These are phyloP conservation scores for Alaudala cheleensis DNA, from an alignment of 2,113 vertebrate species.

Conservation along the genomic window DNA sequence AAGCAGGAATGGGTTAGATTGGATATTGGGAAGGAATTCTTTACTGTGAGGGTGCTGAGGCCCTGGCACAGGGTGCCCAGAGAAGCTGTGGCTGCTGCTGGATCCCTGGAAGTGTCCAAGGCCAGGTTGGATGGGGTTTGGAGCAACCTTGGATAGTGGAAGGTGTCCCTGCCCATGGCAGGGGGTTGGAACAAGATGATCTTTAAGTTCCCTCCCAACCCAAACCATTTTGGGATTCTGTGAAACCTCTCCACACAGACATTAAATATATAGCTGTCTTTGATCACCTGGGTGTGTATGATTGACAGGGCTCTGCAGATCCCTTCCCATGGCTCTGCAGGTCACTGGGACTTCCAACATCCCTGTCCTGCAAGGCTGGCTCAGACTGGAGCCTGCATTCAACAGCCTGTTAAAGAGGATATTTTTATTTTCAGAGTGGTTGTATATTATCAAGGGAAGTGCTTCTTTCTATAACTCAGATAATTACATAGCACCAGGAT, in stretches of 20 bases:
- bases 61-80: background rate
- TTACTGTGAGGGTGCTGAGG: fast-evolving
- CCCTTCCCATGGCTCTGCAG: background rate
- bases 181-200: fast-evolving
- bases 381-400: background rate
- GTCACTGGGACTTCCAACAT: background rate
- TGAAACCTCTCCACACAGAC: background rate
- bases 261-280: background rate
- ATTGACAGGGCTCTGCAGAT: background rate
- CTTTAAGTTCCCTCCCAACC: background rate
- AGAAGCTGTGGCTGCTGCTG: background rate
- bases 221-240: background rate
- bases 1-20: background rate
- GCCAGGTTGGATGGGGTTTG: fast-evolving
- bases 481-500: background rate
- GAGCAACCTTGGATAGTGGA: background rate
- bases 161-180: background rate
- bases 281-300: background rate
- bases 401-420: background rate
- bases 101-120: background rate
- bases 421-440: background rate
- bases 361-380: background rate
- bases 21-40: background rate
- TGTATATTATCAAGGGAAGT: background rate
- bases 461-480: background rate